Base-by-base conservation (phyloP, 2,797 vertebrate genomes). In the Centropyge bicolor region DNA sequence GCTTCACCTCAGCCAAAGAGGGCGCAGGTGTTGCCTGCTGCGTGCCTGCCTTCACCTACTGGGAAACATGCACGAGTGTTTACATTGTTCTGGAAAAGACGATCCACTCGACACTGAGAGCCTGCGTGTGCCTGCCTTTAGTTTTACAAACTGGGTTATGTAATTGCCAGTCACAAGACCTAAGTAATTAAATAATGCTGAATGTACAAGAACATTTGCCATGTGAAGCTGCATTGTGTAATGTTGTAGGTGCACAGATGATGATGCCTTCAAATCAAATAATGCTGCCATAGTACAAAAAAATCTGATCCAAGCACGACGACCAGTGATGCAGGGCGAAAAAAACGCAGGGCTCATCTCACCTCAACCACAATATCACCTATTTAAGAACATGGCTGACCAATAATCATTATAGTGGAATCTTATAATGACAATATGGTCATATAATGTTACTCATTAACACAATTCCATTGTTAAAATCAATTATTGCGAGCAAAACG, bases 1-100 rank as follows among this genome's bases (percentile, higher is more conserved):
- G 84, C 79, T 76, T 82, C 71, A 69, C 80, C 85, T 85, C 82
- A 61, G 73, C 72, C 79, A 75, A 85, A 83, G 81, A 70, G 55
- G 61, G 82, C 46, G 60, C 87, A 93, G 91, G 92, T 92, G 88
- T 74, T 52, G 71, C 79, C 75, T 67, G 40, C 69, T 74, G 84
- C 36, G 16, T 85, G 60, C 51, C 70, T 59, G 81, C 65, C 70
- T 65, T 78, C 19, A 78, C 74, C 76, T 77, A 70, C 73, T 45
- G 75, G 78, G 78, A 77, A 62, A 71, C 35, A 59, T 20, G 12
- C 78, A 40, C 24, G 0, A 16, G 51, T 82, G 82, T 90, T 91
- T 83, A 90, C 82, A 40, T 35, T 55, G 41, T 54, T 85, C 73
- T 70, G 62, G 57, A 78, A 86, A 66, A 43, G 55, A 74, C 62